A percentile compares a stretch with the other conserved stretches of the same genome.
These are phyloP conservation scores for Hassar affinis DNA, from an alignment of 2,113 vertebrate genomes.

Conservation along the genomic window DNA sequence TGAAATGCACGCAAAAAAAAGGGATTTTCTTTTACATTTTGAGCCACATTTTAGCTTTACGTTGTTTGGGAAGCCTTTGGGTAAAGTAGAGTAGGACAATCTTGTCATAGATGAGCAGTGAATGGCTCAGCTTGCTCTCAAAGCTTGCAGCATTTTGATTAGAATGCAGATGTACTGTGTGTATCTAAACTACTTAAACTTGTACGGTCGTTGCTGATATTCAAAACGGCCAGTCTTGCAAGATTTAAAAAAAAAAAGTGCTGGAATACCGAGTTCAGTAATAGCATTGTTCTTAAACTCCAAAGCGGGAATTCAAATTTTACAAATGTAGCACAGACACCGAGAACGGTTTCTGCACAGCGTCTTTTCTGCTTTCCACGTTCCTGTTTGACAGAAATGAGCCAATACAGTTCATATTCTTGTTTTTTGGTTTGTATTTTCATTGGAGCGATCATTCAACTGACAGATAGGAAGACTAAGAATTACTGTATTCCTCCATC, in stretches of 20 bases:
- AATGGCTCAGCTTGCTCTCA: neutral
- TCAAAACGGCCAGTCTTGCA: neutral
- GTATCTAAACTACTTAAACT: neutral
- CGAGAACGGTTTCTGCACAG: neutral
- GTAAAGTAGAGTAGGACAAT: neutral
- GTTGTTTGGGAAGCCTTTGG: neutral
- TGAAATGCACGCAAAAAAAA: neutral
- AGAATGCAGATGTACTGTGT: neutral
- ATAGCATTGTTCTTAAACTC: neutral
- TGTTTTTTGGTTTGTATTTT: neutral
- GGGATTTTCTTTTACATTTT: neutral
- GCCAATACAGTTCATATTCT: neutral
- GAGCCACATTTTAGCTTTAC: too few relatives aligned
- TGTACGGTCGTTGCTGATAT: neutral
- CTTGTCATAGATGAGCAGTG: neutral
- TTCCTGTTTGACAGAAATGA: neutral
- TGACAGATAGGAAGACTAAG: neutral
- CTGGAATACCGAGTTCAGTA: neutral
- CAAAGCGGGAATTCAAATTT: neutral
- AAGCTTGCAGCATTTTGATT: neutral
- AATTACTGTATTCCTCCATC: neutral
- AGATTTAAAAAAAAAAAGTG: neutral
- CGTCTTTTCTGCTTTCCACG: neutral
- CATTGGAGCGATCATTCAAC: conserved; percentile 18
- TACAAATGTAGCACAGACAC: neutral